phyloP scores from a whole-genome alignment of 2,113 vertebrate species.

The Gobiocypris rarus region DNA sequence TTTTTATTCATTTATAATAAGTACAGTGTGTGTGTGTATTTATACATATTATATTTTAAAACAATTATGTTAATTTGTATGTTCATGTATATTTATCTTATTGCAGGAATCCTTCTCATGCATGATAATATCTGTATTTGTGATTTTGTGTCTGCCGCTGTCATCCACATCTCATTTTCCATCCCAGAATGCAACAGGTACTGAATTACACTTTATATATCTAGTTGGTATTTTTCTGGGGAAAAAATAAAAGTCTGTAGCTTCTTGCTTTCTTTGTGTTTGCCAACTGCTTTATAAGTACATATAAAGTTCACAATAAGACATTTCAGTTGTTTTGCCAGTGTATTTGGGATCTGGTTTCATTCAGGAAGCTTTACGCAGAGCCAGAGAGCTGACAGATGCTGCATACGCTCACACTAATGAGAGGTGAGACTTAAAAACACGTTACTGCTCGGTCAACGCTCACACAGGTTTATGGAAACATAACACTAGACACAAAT shows the following conservation, averaged over 20 bases:
- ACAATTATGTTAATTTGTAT: not conserved
- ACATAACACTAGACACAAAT: not conserved
- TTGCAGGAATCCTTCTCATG: constrained; percentile 3
- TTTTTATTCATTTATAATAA: too few species aligned
- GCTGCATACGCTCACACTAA: constrained; percentile 73
- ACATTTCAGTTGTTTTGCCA: constrained; percentile 15
- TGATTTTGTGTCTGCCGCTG: constrained; percentile 56
- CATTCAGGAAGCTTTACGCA: constrained; percentile 72
- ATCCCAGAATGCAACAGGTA: constrained; percentile 69
- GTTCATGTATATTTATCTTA: not conserved
- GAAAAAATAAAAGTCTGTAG: not conserved
- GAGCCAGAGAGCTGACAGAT: constrained; percentile 71
- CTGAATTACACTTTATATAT: not conserved
- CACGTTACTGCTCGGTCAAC: not conserved
- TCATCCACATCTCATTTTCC: constrained; percentile 52
- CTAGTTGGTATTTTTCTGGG: not conserved
- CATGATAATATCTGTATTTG: constrained; percentile 19
- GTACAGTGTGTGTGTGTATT: not conserved
- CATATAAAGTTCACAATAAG: not conserved
- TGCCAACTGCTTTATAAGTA: not conserved
- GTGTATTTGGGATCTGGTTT: constrained; percentile 67
- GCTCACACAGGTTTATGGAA: not conserved
- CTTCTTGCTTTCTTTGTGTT: not conserved
- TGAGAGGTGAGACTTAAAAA: constrained; percentile 67
- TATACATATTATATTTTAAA: not conserved